Conservation (phyloP, 2,797 vertebrate species). For the Luscinia megarhynchos region DNA sequence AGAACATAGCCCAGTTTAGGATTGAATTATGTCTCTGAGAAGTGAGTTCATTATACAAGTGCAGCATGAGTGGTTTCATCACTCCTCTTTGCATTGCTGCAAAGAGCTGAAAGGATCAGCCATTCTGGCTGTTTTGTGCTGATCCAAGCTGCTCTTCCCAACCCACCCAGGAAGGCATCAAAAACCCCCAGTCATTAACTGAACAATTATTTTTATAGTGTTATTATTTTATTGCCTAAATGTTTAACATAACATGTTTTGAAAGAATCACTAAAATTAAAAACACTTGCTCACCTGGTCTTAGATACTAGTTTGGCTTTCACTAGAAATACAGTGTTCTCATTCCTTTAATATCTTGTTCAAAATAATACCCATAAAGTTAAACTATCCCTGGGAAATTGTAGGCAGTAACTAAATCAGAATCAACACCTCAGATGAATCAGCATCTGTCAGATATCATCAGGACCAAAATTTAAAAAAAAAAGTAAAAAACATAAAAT, state of each 20-base stretch:
- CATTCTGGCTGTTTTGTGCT: background rate
- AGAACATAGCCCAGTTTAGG: background rate
- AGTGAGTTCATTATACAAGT: background rate
- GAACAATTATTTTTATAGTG: background rate
- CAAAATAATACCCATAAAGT: conserved; percentile 4
- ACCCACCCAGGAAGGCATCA: background rate
- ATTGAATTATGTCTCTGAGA: background rate
- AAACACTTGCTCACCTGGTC: background rate
- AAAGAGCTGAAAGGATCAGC: background rate
- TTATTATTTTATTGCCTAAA: background rate
- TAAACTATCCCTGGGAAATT: background rate
- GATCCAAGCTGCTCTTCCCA: background rate
- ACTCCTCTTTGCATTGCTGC: background rate
- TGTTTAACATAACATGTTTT: background rate
- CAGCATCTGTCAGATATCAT: background rate
- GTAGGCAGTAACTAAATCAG: background rate
- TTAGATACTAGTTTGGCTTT: background rate
- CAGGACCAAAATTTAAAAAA: background rate
- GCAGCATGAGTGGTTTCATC: background rate
- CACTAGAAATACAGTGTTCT: background rate
- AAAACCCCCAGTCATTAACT: background rate
- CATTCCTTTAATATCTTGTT: background rate
- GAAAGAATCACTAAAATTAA: background rate
- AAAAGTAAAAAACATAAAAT: too few relatives aligned
- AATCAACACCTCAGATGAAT: background rate